Evolutionary conservation across 2,797 vertebrate genomes (phyloP).

Genomic region (Euthynnus affinis): DNA sequence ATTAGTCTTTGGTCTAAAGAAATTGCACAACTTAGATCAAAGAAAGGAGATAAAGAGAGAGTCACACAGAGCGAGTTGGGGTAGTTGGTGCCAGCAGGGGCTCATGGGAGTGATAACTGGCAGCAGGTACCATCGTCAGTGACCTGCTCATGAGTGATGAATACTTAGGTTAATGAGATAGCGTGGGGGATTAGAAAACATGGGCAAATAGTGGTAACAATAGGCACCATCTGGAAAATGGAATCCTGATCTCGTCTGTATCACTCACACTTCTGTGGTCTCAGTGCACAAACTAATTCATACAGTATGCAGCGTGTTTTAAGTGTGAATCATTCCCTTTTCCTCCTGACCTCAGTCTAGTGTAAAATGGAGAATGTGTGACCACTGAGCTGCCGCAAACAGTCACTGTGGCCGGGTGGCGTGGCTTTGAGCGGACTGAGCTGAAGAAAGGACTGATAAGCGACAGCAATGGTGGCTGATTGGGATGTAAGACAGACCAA

Average conservation of each 20-base stretch:
- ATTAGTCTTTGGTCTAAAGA: background rate
- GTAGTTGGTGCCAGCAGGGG: constrained; percentile 16
- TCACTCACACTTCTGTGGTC: constrained; percentile 14
- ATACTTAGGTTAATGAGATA: constrained; percentile 75
- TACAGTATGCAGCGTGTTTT: constrained; percentile 31
- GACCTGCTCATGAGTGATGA: constrained; percentile 64
- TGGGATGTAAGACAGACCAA: constrained; percentile 70
- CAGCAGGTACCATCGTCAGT: constrained; percentile 56
- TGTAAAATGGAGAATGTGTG: constrained; percentile 51
- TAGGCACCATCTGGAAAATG: constrained; percentile 40
- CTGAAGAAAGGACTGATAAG: constrained; percentile 57
- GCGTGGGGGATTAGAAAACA: constrained; percentile 66
- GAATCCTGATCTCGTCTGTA: constrained; percentile 19
- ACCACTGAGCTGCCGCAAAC: constrained; percentile 30
- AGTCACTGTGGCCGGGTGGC: constrained; percentile 20
- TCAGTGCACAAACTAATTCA: constrained; percentile 20
- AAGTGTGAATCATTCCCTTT: constrained; percentile 5
- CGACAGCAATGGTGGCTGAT: constrained; percentile 65
- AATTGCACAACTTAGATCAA: constrained; percentile 15
- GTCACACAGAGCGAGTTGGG: constrained; percentile 19
- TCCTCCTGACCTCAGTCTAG: constrained; percentile 43
- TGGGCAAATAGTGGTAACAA: constrained; percentile 24
- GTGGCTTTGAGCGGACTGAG: constrained; percentile 37
- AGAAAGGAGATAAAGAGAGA: constrained; percentile 12
- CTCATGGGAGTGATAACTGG: constrained; percentile 54